Base-by-base conservation (phyloP, 1,140 invertebrate species). In the Zaprionus davidi region DNA sequence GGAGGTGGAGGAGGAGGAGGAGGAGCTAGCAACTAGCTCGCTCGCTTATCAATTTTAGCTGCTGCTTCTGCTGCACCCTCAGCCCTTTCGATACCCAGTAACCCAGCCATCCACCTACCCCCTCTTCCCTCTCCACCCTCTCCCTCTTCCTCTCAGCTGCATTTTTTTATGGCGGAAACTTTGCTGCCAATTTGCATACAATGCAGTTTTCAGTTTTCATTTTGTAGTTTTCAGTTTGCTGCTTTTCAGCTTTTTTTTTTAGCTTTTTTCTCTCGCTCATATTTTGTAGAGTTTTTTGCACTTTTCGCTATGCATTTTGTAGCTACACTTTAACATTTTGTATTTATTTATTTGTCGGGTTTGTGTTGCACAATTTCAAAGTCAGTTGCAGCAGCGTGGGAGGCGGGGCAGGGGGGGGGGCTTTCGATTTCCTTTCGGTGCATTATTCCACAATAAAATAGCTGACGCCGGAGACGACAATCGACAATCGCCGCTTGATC, bases 141-240 rank as follows among this genome's bases (percentile, higher is more conserved):
- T 13, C 38, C 38, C 36, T 13, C 38, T 15, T 2, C 5, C 20
- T 20, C n/a, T n/a, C n/a, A n/a, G 5, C 36, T n/a, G 6, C n/a
- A n/a, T 7, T 9, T 7, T 9, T 7, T n/a, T 9, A 46, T 46
- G 2, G 24, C 79, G 64, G 59, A 77, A 87, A 82, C 56, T 77
- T 82, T 76, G 73, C 73, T 72, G 72, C 46, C 80, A 83, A 87
- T 88, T 87, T 88, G 84, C 84, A 83, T 88, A 70, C 74, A 88
- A 78, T 87, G 74, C 80, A 82, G 64, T 82, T 76, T 75, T 36
- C 70, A 59, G 72, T 75, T 82, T 41, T 22, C 71, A 60, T 36
- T 59, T 69, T 38, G 6, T 41, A 26, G 34, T 67, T 76, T 13
- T 2, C 55, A 44, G 55, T 74, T 82, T 41, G 22, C 46, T 12